Evolutionary conservation across 2,888 invertebrate species (phyloP), one percentile per base, ranked within the genome.

Genomic region (Caenorhabditis panamensis): DNA sequence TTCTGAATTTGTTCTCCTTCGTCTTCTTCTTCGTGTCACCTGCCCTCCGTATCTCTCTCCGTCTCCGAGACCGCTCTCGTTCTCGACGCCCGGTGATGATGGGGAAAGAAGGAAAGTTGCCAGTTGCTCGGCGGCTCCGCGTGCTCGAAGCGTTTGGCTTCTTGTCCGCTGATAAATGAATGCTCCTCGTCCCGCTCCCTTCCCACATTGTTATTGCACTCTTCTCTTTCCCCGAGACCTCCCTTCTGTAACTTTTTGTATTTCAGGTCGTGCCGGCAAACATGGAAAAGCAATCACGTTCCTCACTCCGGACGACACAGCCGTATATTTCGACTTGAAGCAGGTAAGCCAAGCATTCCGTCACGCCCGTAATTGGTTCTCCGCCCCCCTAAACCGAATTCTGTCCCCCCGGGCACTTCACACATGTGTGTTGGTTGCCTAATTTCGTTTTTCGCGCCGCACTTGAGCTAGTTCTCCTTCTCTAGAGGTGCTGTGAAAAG

Each of bases 251-350:
- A 58, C 31, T 47, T 49, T 54, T 62, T n/a, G n/a, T 16, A 54
- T 86, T 90, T 69, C 97, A 0, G 99, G 98, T 89, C 95, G 99
- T 93, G 99, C 98, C 0, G 99, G 99, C 61, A 99, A 99, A 92
- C 95, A 95, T 88, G 99, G 99, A 92, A 94, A 95, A 87, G 97
- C 99, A 20, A 95, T 99, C 84, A 95, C 96, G 16, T 98, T 99
- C 92, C 94, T 96, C 64, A 99, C 99, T 0, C 97, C 97, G 91
- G 98, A 99, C 85, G 99, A 99, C 92, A 95, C 95, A 22, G 93
- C 93, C 18, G 93, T 99, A 69, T 99, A 97, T 93, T 99, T 96
- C 91, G 99, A 99, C 92, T 93, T 99, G 85, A 99, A 99, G 91
- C 96, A 96, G 92, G 94, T 95, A 66, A 64, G 58, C 5, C 49